These are phyloP conservation scores for Sturnus vulgaris DNA, from an alignment of 2,113 vertebrate species.

Conservation along the genomic window DNA sequence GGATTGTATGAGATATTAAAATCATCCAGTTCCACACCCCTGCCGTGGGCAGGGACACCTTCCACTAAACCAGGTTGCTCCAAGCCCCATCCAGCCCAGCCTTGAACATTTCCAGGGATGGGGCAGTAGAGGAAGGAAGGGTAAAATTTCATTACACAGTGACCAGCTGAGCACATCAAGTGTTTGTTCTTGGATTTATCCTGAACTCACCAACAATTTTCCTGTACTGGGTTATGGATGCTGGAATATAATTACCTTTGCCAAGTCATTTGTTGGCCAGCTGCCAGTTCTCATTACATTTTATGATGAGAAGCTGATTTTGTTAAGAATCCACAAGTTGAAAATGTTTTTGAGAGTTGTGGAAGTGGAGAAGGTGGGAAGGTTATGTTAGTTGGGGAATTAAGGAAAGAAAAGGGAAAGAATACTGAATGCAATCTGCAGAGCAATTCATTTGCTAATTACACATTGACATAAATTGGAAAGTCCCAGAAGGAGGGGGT, in stretches of 20 bases:
- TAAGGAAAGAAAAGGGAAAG: neutral
- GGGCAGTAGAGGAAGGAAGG: neutral
- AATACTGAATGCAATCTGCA: constrained; percentile 5
- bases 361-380: neutral
- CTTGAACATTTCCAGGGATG: neutral
- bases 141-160: neutral
- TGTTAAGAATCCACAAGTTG: neutral
- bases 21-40: neutral
- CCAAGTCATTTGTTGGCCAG: neutral
- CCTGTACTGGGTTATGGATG: neutral
- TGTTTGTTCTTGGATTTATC: neutral
- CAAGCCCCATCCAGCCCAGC: neutral
- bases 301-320: neutral
- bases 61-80: neutral
- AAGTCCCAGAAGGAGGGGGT: constrained; percentile 39
- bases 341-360: neutral
- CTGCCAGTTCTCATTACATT: neutral
- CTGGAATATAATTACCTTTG: neutral
- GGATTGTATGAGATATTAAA: neutral
- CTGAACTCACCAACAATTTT: neutral
- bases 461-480: constrained; percentile 42
- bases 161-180: neutral
- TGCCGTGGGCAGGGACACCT: neutral
- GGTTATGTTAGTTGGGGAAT: neutral
- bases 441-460: constrained; percentile 62